These are phyloP conservation scores for Trichosurus vulpecula DNA, from an alignment of 2,797 vertebrate species.

Conservation along the genomic window DNA sequence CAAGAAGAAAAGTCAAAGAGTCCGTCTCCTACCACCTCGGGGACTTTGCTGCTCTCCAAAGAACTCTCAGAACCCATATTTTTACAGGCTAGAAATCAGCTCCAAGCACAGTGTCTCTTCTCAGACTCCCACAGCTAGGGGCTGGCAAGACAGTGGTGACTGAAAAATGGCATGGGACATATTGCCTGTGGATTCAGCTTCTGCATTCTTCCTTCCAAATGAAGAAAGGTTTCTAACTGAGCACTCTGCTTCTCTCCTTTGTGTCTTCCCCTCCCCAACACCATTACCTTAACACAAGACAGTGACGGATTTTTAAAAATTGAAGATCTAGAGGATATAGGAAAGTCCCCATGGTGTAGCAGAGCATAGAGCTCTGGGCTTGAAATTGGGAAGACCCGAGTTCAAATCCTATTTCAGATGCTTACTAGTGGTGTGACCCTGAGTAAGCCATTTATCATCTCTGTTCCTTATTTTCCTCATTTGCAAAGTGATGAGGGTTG, in stretches of 20 bases:
- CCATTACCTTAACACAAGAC: background rate
- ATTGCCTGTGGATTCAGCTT: background rate
- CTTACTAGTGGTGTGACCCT: background rate
- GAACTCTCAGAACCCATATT: background rate
- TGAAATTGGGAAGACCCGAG: background rate
- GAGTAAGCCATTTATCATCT: background rate
- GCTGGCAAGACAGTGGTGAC: background rate
- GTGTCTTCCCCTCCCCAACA: background rate
- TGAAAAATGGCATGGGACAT: background rate
- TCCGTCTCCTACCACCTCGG: background rate
- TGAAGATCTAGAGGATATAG: background rate
- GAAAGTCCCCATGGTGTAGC: background rate
- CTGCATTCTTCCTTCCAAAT: background rate
- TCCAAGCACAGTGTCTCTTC: background rate
- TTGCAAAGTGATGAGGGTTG: background rate
- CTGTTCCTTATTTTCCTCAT: background rate
- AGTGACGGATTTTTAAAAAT: background rate
- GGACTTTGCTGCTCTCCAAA: background rate
- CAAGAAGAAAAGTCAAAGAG: background rate
- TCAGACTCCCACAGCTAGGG: background rate
- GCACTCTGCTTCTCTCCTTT: constrained; percentile 1
- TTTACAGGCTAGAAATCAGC: background rate
- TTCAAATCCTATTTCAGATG: background rate
- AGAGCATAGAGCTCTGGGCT: background rate
- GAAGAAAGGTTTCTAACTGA: background rate